Percentiles rank a stretch among this genome's conserved stretches.
These are phyloP conservation scores for Drosophila histrio DNA, from an alignment of 2,888 invertebrate genomes.

Conservation along the genomic window DNA sequence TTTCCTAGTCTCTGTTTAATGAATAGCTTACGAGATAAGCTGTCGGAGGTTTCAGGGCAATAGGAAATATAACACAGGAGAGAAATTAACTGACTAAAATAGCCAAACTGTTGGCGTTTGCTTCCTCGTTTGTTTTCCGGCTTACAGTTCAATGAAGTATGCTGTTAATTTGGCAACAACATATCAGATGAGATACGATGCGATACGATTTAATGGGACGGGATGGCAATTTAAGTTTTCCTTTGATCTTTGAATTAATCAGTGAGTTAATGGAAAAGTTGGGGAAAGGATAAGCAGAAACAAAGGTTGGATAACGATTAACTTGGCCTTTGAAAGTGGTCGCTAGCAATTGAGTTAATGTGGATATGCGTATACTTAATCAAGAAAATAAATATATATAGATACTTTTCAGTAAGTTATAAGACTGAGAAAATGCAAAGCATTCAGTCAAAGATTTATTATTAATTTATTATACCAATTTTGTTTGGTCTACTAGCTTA, in stretches of 20 bases:
- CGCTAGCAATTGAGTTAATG: slow-evolving; percentile 6
- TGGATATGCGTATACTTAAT: background rate
- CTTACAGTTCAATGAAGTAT: slow-evolving; percentile 64
- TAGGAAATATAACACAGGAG: background rate
- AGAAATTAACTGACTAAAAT: background rate
- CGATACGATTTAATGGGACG: background rate
- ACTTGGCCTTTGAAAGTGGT: slow-evolving; percentile 3
- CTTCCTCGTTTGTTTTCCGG: slow-evolving; percentile 5
- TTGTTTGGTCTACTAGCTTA: no score
- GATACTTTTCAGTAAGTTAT: background rate
- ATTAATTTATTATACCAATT: no score
- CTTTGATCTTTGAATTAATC: slow-evolving; percentile 13
- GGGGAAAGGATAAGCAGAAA: background rate
- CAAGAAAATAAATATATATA: background rate
- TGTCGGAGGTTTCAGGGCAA: slow-evolving; percentile 1
- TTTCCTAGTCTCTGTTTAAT: slow-evolving; percentile 1
- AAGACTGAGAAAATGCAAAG: background rate
- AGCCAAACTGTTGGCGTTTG: slow-evolving; percentile 18
- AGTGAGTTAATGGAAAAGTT: background rate
- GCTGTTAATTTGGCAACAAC: slow-evolving; percentile 61
- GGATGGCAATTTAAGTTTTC: slow-evolving; percentile 6
- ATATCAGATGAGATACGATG: slow-evolving; percentile 17
- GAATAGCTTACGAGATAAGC: background rate
- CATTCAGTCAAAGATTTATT: no score
- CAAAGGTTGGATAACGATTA: slow-evolving; percentile 3